These are phyloP conservation scores for Dicentrarchus labrax DNA, from an alignment of 2,113 vertebrate species.

Conservation along the genomic window DNA sequence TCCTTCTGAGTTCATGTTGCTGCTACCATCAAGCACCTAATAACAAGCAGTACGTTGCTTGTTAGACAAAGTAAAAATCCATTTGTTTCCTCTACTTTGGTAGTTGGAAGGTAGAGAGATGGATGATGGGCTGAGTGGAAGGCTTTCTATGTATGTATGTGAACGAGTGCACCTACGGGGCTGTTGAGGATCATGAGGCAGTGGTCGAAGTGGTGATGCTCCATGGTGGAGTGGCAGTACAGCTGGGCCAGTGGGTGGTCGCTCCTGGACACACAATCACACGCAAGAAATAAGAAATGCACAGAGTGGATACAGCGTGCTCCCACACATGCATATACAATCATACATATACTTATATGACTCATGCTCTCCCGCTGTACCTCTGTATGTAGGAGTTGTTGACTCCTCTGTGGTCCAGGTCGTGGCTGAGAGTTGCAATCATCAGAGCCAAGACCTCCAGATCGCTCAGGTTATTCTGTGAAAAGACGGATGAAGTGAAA, in stretches of 20 bases:
- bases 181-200: conserved; percentile 99
- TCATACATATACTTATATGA: conserved; percentile 19
- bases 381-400: conserved; percentile 99
- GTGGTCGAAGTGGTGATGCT: conserved; percentile 98
- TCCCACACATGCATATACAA: conserved; percentile 20
- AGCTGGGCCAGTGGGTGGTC: conserved; percentile 97
- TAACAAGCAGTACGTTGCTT: background rate
- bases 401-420: conserved; percentile 97
- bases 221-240: conserved; percentile 98
- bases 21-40: too few species aligned
- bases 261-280: conserved; percentile 85
- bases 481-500: background rate
- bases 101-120: background rate
- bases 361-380: conserved; percentile 74
- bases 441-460: conserved; percentile 93
- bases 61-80: background rate
- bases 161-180: conserved; percentile 85
- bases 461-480: conserved; percentile 90
- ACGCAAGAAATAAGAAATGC: conserved; percentile 4
- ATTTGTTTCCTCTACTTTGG: background rate
- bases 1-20: background rate
- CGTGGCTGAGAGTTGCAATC: conserved; percentile 96
- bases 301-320: background rate
- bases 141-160: background rate
- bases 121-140: background rate